phyloP scores from a whole-genome alignment of 2,888 invertebrate species.

The Antheraea yamamai region DNA sequence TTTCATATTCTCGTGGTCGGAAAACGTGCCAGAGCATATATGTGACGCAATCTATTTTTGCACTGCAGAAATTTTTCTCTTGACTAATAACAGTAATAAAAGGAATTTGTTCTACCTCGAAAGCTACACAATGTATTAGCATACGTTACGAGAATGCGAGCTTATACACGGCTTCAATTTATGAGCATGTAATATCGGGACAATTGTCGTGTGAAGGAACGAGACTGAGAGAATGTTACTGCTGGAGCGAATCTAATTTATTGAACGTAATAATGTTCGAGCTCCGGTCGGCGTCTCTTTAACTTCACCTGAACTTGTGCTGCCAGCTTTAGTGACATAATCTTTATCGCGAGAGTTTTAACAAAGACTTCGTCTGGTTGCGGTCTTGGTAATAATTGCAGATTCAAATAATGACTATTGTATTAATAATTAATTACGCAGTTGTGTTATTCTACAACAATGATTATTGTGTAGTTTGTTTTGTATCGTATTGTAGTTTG shows the following conservation, averaged over 20 bases:
- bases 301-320: conserved; percentile 44
- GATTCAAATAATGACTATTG: no score
- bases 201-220: conserved; percentile 66
- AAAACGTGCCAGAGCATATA: conserved; percentile 18
- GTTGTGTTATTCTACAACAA: no score
- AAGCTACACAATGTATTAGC: conserved; percentile 54
- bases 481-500: no score
- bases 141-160: conserved; percentile 46
- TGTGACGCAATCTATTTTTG: conserved; percentile 31
- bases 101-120: conserved; percentile 45
- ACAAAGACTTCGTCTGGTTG: conserved; percentile 52
- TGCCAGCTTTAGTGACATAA: conserved; percentile 64
- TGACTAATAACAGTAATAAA: conserved; percentile 51
- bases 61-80: conserved; percentile 31
- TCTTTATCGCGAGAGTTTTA: conserved; percentile 62
- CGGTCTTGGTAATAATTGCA: no score
- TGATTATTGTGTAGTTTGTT: no score
- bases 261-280: conserved; percentile 72
- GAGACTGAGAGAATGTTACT: conserved; percentile 60
- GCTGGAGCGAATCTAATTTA: conserved; percentile 63
- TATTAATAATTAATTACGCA: no score
- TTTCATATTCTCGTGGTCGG: conserved; percentile 50
- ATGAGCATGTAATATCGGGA: conserved; percentile 73
- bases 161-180: conserved; percentile 49
- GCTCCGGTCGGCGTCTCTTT: conserved; percentile 43